phyloP scores from a whole-genome alignment of 1,140 invertebrate genomes.

The Holotrichia oblita region DNA sequence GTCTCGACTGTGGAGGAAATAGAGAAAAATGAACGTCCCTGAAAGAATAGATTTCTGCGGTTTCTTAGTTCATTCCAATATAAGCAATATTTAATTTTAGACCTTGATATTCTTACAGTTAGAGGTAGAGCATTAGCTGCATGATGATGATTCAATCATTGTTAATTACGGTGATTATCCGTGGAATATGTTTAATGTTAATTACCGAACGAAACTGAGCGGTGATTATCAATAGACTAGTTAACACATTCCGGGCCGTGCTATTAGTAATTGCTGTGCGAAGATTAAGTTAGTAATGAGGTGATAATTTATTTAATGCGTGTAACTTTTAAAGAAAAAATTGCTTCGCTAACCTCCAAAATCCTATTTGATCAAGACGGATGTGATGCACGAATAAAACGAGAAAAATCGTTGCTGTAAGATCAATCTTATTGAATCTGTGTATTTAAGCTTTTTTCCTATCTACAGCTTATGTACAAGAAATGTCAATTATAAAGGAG shows the following conservation, averaged over 20 bases:
- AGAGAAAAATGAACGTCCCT: not conserved
- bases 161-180: not conserved
- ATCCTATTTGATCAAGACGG: no score
- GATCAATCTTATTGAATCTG: no score
- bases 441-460: no score
- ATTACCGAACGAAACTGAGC: not conserved
- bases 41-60: not conserved
- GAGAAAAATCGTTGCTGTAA: no score
- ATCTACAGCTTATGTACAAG: no score
- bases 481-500: no score
- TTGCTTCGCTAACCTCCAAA: no score
- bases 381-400: no score
- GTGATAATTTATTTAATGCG: no score
- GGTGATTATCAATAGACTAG: not conserved
- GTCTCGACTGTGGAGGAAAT: not conserved
- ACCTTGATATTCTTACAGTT: conserved; percentile 25
- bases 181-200: not conserved
- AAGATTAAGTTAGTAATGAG: no score
- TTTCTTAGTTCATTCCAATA: not conserved
- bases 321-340: no score
- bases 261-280: not conserved
- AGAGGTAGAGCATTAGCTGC: not conserved
- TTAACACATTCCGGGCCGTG: not conserved
- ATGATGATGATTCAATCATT: conserved; percentile 20
- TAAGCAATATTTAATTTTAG: not conserved